Evolutionary conservation across 2,888 invertebrate genomes (phyloP), one percentile per base, ranked within the genome.

Genomic region (Latrodectus elegans): DNA sequence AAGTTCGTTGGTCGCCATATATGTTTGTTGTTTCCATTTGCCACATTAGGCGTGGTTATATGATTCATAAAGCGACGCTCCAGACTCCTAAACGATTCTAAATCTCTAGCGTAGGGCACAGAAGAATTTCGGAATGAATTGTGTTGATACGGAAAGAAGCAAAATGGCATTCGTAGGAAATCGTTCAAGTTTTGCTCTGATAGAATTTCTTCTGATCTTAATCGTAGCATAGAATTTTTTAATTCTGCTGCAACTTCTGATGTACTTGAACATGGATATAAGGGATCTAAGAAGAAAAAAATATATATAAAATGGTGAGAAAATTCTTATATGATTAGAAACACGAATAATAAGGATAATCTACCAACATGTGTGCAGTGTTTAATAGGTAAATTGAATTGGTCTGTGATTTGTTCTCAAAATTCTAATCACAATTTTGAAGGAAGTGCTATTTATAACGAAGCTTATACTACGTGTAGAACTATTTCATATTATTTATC

Each of bases 101-200:
- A 14, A 12, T 55, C 64, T 64, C 51, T 72, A 64, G 38, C 11
- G n/a, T 71, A 51, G 12, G 71, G 68, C 38, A 52, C 0, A 64
- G 10, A 60, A 15, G 79, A 51, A 10, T 38, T 72, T 6, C 71
- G 8, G 22, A n/a, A 51, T 3, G 72, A 17, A 10, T 15, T 80
- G 3, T 80, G 70, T 12, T 74, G 60, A 6, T 65, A n/a, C 11
- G 52, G 81, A 49, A 81, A 71, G 51, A 86, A 86, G 51, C 65
- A 67, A 38, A 80, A 86, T 53, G 81, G 81, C 49, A 86, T 53
- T 53, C 81, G 76, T 11, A 86, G 12, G 17, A 86, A 86, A 22
- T 86, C 72, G 49, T 86, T 75, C n/a, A 86, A 15, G 68, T 81
- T 81, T 55, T 81, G 68, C 26, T 86, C 86, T 15, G 81, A 72